phyloP scores from a whole-genome alignment of 2,113 vertebrate species.

The Oryzias javanicus region DNA sequence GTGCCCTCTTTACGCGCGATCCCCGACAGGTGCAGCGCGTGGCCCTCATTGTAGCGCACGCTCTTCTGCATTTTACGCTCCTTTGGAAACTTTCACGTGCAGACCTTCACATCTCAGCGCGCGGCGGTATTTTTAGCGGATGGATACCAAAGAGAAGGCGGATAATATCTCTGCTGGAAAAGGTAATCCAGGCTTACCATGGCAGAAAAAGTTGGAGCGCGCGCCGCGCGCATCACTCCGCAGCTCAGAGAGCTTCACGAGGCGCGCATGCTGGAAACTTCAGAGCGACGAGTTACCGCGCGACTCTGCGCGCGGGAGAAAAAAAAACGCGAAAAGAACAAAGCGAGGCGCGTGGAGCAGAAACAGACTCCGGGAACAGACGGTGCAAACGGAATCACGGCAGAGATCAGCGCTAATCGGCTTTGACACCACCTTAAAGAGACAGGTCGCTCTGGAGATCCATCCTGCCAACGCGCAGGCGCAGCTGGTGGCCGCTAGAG shows the following conservation, averaged over 20 bases:
- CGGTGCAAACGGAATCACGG: conserved; percentile 78
- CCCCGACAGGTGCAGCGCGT: conserved; percentile 87
- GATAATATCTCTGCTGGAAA: conserved; percentile 2
- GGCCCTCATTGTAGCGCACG: conserved; percentile 94
- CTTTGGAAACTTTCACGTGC: background rate
- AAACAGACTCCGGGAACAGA: conserved; percentile 74
- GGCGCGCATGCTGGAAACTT: conserved; percentile 30
- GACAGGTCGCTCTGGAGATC: conserved; percentile 65
- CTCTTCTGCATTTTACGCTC: conserved; percentile 90
- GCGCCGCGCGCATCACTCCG: conserved; percentile 21
- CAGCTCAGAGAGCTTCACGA: background rate
- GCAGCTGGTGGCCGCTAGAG: too few relatives aligned
- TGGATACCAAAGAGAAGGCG: conserved; percentile 7
- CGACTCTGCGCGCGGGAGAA: background rate
- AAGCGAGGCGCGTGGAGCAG: conserved; percentile 1
- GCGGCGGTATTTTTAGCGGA: conserved; percentile 3
- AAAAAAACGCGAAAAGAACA: background rate
- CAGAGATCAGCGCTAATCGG: conserved; percentile 86
- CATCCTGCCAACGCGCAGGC: too few relatives aligned
- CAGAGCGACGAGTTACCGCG: background rate
- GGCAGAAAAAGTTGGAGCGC: conserved; percentile 54
- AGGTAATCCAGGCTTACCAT: conserved; percentile 57
- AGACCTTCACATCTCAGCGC: conserved; percentile 15
- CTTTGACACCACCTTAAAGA: conserved; percentile 84
- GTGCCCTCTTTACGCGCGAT: conserved; percentile 90